Evolutionary conservation across 2,888 invertebrate genomes (phyloP), one percentile per base, ranked within the genome.

Genomic region (Sclerodermus sp.): DNA sequence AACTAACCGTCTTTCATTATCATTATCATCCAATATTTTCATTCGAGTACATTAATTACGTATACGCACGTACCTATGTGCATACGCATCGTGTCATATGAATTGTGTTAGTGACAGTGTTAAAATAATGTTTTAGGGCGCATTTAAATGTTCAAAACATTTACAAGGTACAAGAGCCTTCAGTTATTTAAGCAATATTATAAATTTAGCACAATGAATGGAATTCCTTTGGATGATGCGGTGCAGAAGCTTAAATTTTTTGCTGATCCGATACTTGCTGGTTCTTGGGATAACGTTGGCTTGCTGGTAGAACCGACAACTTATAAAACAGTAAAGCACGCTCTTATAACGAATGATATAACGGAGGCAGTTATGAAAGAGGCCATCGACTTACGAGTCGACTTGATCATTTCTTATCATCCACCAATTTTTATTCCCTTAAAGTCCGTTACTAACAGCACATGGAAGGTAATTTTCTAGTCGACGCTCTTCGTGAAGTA

Each of bases 281-380:
- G 89, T 67, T 84, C 83, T 45, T 97, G 96, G 96, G 97, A 97
- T 74, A 97, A 97, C 79, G 95, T 96, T 44, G 97, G 97, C 0
- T 80, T 97, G 1, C 80, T 97, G 18, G 84, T 96, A 10, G 92
- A 96, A 73, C 95, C 96, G 1, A 77, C 79, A 14, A 67, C 65
- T 42, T 67, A 68, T 17, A 80, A 77, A 60, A 68, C 77, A 4
- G 81, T 93, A 12, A 80, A 79, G 4, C 87, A 82, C 51, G 84
- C 95, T 45, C 73, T 97, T 48, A 79, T 97, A 32, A 96, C 96
- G 1, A 97, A 96, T 78, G 97, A 97, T 77, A 81, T 97, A 32
- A 96, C 96, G 0, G 90, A 93, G 77, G 85, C 85, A 56, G 96
- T 96, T 0, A 84, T 94, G 68, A 76, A 87, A 16, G 96, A 96